A percentile compares a stretch with the other conserved stretches of the same genome.
phyloP scores from a whole-genome alignment of 2,797 vertebrate genomes.

The Acanthornis magna region DNA sequence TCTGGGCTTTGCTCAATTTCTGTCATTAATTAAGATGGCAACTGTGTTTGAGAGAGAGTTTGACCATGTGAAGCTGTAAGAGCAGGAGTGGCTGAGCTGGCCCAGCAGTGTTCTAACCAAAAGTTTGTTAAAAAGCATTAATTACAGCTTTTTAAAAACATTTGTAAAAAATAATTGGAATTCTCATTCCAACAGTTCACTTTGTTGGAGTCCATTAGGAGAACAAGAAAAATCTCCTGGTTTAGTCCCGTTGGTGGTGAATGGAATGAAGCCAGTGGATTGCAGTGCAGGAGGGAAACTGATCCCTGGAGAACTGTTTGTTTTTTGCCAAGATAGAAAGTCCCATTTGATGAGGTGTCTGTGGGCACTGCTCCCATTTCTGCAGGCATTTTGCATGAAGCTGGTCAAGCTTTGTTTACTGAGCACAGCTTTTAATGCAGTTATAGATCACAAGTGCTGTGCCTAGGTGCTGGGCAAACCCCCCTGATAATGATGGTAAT shows the following conservation, averaged over 20 bases:
- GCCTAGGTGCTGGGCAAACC: not conserved
- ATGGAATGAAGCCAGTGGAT: not conserved
- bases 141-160: not conserved
- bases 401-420: not conserved
- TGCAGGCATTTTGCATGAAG: not conserved
- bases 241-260: not conserved
- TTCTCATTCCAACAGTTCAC: not conserved
- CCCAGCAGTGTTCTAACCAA: not conserved
- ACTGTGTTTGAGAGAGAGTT: not conserved
- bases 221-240: not conserved
- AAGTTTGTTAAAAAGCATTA: not conserved
- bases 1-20: not conserved
- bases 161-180: not conserved
- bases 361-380: not conserved
- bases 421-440: not conserved
- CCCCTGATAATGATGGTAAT: not conserved
- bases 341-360: not conserved
- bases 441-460: not conserved
- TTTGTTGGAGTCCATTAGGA: not conserved
- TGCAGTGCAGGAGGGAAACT: not conserved
- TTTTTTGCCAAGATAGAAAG: not conserved
- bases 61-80: not conserved
- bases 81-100: not conserved
- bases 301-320: not conserved
- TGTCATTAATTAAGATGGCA: not conserved